Base-by-base conservation (phyloP, 2,113 vertebrate genomes). In the Chionis minor region DNA sequence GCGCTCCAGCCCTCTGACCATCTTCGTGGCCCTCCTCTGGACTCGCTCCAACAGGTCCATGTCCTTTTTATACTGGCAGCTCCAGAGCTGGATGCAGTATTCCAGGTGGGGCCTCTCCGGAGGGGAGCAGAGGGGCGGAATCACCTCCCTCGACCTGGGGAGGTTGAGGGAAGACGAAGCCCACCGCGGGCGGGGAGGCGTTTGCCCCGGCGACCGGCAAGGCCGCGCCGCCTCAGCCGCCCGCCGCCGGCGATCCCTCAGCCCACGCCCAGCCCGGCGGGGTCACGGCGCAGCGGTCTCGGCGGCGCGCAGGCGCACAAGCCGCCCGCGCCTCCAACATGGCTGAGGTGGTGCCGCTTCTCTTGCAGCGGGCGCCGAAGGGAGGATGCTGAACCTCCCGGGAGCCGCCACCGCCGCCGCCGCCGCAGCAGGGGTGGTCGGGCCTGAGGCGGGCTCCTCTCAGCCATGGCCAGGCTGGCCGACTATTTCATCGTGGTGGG, bases 401-500 rank as follows among this genome's bases (percentile, higher is more conserved):
- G 85, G 74, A 75, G 81, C 44, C 20, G 59, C 74, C 26, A n/a
- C n/a, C n/a, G n/a, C n/a, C n/a, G 87, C 86, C 26, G 45, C 73
- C 38, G 77, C 49, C 27, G 96, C 86, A 91, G 95, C 92, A 94
- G 87, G 94, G 96, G 94, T 94, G 91, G 96, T 69, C 91, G 95
- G 94, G 81, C 72, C 91, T 38, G 73, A 78, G 84, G 61, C 86
- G 62, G 75, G 84, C 91, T 84, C 79, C 87, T 73, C 94, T 95
- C 97, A 98, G 98, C 98, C 98, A 99, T 99, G 99, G 99, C 99
- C 59, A 98, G 99, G 98, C 98, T 99, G 98, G 99, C 99, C 56
- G 99, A 99, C 97, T 99, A 99, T 97, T 99, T 99, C 95, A 98
- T 98, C 91, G 98, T 99, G 94, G 99, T 99, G 96, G 99, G 99